Conservation (phyloP, 2,113 vertebrate species). For the Podarcis muralis region DNA sequence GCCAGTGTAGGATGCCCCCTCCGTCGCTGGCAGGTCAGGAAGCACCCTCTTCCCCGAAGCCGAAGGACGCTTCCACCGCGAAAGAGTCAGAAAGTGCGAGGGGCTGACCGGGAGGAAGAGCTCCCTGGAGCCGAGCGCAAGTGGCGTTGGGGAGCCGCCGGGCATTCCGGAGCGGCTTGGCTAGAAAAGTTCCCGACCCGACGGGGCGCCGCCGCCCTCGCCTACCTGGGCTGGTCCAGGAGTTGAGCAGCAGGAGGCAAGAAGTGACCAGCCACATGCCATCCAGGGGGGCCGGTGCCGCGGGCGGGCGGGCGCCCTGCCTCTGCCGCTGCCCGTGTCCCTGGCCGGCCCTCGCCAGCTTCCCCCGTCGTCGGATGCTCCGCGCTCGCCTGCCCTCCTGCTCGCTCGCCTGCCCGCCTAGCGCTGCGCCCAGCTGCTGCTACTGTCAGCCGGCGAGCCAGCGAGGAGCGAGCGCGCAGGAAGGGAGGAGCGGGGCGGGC, state of each 20-base stretch:
- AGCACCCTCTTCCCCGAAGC: background rate
- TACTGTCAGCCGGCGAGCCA: conserved; percentile 4
- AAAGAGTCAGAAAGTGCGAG: background rate
- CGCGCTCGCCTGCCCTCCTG: background rate
- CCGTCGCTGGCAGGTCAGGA: background rate
- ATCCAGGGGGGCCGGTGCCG: conserved; percentile 90
- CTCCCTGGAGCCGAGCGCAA: background rate
- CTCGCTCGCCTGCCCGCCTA: background rate
- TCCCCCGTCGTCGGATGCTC: conserved; percentile 13
- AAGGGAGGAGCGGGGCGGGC: background rate
- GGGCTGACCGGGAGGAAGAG: background rate
- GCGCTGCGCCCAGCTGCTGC: background rate
- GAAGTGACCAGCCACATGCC: conserved; percentile 99
- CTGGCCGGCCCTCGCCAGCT: conserved; percentile 32
- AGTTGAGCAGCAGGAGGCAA: conserved; percentile 96
- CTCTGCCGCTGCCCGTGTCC: conserved; percentile 46
- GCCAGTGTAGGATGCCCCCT: background rate
- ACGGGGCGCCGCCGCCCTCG: background rate
- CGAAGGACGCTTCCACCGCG: too few species aligned
- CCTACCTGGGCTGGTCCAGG: conserved; percentile 91
- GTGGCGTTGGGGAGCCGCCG: background rate
- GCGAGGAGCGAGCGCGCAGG: background rate
- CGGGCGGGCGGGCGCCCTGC: conserved; percentile 86
- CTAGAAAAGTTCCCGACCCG: background rate
- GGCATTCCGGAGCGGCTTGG: background rate